Evolutionary conservation across 2,113 vertebrate species (phyloP), one percentile per base, ranked within the genome.

Genomic region (Aspidoscelis tigris): DNA sequence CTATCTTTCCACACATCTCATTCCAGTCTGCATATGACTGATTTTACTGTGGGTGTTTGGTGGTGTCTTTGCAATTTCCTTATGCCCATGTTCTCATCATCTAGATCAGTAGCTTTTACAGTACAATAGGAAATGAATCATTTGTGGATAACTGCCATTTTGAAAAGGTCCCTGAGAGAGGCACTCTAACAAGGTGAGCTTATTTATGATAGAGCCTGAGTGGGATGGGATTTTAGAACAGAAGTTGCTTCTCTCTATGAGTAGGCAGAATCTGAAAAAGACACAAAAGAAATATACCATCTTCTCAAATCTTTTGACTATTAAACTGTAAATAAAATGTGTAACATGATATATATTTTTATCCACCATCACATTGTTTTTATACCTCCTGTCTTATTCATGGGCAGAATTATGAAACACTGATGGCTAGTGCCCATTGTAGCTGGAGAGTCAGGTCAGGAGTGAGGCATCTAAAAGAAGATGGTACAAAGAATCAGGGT

Each of bases 11-110:
- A 6, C 44, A 2, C n/a, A 6, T 33, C 33, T 9, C 66, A 68
- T 21, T 44, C 50, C 50, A 47, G 5, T 50, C 74, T 4, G 85
- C 75, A 44, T 65, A 65, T 85, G 14, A 12, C 74, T 84, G 88
- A 20, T 24, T 14, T 70, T 81, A 81, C 58, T 61, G 58, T 16
- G 14, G 70, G 87, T 84, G 65, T 86, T 14, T 22, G 47, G 41
- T 55, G 41, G 41, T 41, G 70, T 72, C 86, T 94, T 93, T 93
- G 89, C 86, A 84, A 80, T 91, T 92, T 94, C 86, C 79, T 93
- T 84, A 90, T 1, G 41, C 92, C 8, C 44, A 81, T 79, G 85
- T 88, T 82, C 86, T 91, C 76, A 0, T 96, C 94, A 87, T 81
- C 83, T 7, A 53, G 78, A 16, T 86, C 76, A 71, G 84, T 72